These are phyloP conservation scores for Crioceris asparagi DNA, from an alignment of 2,888 invertebrate species.

Conservation along the genomic window DNA sequence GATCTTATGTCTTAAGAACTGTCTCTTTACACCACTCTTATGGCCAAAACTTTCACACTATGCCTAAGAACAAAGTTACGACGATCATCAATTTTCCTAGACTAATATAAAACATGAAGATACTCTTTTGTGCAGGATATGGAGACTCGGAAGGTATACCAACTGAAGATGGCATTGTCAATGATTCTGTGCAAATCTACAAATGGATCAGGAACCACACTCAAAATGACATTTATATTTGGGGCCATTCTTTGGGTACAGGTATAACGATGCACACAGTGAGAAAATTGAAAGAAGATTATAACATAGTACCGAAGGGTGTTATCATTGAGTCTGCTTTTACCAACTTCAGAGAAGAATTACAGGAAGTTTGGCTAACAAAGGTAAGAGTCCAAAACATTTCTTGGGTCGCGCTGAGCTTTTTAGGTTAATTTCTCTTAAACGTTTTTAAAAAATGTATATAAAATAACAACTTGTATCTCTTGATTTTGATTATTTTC, in stretches of 20 bases:
- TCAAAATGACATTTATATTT: constrained; percentile 28
- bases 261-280: constrained; percentile 28
- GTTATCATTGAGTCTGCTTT: constrained; percentile 31
- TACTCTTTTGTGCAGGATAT: too few relatives aligned
- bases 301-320: constrained; percentile 23
- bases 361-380: constrained; percentile 22
- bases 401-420: too few relatives aligned
- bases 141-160: constrained; percentile 30
- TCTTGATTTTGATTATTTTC: constrained; percentile 13
- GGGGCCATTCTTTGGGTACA: constrained; percentile 34
- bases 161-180: constrained; percentile 29
- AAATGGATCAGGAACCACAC: constrained; percentile 26
- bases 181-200: constrained; percentile 30
- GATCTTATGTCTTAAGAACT: too few relatives aligned
- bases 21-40: too few relatives aligned
- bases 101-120: too few relatives aligned
- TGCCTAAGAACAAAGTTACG: too few relatives aligned
- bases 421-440: too few relatives aligned
- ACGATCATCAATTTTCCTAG: too few relatives aligned
- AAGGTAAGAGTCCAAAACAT: constrained; percentile 17
- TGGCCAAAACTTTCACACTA: too few relatives aligned
- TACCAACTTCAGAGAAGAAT: constrained; percentile 29
- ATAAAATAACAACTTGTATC: too few relatives aligned
- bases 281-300: constrained; percentile 18
- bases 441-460: too few relatives aligned